These are phyloP conservation scores for Colletes gigas DNA, from an alignment of 1,140 invertebrate genomes.

Conservation along the genomic window DNA sequence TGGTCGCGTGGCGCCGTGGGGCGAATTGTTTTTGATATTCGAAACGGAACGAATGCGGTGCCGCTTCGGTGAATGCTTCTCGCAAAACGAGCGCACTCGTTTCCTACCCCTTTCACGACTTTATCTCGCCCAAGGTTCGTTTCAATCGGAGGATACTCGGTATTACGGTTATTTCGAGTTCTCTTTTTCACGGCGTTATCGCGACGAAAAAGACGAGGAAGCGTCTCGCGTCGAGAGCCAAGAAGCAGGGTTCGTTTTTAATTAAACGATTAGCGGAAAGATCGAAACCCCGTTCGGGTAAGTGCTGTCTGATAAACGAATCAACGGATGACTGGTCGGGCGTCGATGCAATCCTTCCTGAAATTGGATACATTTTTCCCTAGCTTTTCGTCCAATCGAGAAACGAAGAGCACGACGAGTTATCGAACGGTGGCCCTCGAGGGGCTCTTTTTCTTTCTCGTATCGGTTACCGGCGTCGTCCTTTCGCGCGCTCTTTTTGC, in stretches of 20 bases:
- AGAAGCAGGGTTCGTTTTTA: neutral
- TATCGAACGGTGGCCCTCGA: neutral
- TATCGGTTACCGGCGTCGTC: neutral
- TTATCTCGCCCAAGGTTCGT: neutral
- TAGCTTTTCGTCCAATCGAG: neutral
- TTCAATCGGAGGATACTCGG: neutral
- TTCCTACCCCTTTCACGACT: neutral
- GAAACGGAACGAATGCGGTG: conserved; percentile 69
- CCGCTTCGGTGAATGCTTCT: conserved; percentile 53
- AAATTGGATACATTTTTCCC: conserved; percentile 3
- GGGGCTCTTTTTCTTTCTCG: neutral
- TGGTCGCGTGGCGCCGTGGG: conserved; percentile 57
- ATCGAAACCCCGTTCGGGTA: neutral
- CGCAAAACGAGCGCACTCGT: conserved; percentile 42
- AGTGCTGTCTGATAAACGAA: neutral
- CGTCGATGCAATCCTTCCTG: neutral
- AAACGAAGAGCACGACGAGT: neutral
- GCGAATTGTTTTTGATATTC: conserved; percentile 74
- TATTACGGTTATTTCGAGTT: neutral
- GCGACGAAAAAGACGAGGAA: neutral
- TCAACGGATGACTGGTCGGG: neutral
- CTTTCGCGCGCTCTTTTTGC: neutral
- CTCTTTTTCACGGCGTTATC: neutral
- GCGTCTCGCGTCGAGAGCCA: neutral
- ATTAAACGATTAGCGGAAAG: neutral